Percentiles rank a stretch among this genome's conserved stretches.
Evolutionary conservation across 2,797 vertebrate genomes (phyloP).

Genomic region (Chloroceryle inda): DNA sequence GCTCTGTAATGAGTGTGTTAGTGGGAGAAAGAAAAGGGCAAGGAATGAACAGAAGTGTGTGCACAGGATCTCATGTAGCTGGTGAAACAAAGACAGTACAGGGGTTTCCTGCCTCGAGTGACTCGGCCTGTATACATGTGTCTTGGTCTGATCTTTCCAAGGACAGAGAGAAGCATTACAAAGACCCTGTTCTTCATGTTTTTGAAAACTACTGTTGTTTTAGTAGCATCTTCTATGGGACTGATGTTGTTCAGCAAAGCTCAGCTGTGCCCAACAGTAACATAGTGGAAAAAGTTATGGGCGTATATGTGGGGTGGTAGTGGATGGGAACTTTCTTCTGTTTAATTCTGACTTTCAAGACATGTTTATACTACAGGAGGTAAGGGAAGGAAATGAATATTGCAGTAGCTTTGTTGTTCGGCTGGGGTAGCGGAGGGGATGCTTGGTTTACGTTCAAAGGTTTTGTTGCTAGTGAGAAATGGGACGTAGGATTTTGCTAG

Average conservation of each 20-base stretch:
- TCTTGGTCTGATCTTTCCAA: neutral
- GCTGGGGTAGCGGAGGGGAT: neutral
- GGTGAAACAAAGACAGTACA: rapidly evolving
- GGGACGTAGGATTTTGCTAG: neutral
- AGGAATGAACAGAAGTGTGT: rapidly evolving
- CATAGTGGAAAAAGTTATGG: neutral
- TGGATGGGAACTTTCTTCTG: neutral
- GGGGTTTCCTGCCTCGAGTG: neutral
- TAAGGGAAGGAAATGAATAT: neutral
- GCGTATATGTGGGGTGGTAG: rapidly evolving
- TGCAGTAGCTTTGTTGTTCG: neutral
- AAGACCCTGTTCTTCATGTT: neutral
- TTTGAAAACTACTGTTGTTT: neutral
- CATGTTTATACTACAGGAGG: neutral
- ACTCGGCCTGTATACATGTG: neutral
- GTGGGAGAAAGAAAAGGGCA: neutral
- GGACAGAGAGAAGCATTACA: rapidly evolving
- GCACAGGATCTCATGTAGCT: rapidly evolving
- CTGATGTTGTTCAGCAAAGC: neutral
- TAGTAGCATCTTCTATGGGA: neutral
- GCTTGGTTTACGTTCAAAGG: neutral
- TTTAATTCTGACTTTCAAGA: neutral
- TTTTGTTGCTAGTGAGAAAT: neutral
- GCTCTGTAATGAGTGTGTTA: neutral
- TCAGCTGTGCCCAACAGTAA: neutral